phyloP scores from a whole-genome alignment of 2,797 vertebrate species.

The Echeneis naucrates region DNA sequence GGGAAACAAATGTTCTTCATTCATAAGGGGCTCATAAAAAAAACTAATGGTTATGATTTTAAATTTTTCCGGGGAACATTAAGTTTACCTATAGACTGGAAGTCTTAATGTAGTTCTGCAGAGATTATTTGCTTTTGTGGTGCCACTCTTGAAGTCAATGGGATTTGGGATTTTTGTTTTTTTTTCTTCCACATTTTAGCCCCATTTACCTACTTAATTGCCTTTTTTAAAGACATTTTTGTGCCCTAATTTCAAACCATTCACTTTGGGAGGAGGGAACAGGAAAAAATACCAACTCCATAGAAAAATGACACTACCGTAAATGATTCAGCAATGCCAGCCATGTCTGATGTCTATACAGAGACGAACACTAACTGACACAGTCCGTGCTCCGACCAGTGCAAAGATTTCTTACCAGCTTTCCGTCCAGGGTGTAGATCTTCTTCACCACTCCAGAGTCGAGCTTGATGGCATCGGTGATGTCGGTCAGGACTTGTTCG shows the following conservation, averaged over 20 bases:
- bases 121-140: neutral
- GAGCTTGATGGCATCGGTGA: constrained; percentile 97
- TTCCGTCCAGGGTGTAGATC: constrained; percentile 95
- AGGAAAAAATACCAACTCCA: neutral
- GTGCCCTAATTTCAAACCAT: neutral
- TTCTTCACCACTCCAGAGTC: constrained; percentile 97
- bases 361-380: neutral
- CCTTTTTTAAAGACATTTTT: neutral
- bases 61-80: neutral
- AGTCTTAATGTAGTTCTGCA: neutral
- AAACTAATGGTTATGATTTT: neutral
- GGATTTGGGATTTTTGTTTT: too few species aligned
- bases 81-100: neutral
- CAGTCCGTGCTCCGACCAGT: neutral
- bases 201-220: too few species aligned
- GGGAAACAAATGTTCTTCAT: constrained; percentile 34
- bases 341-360: neutral
- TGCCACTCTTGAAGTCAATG: neutral
- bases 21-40: constrained; percentile 48
- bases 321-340: neutral
- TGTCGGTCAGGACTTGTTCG: constrained; percentile 96
- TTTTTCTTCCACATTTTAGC: too few species aligned
- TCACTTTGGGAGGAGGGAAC: neutral
- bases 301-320: neutral
- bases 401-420: constrained; percentile 87